phyloP scores from a whole-genome alignment of 2,113 vertebrate species.

The Misgurnus anguillicaudatus region DNA sequence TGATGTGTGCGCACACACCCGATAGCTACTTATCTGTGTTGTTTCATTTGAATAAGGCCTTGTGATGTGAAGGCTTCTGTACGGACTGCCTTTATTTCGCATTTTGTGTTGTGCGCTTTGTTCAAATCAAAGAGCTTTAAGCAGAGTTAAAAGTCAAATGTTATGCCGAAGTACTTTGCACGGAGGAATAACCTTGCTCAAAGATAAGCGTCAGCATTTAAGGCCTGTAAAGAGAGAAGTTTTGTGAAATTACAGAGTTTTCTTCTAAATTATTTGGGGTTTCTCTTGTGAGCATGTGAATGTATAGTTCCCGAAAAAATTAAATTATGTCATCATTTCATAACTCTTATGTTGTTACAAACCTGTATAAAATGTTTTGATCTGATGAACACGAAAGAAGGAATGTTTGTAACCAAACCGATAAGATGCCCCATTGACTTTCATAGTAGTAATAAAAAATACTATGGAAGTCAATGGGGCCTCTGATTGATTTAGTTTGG shows the following conservation, averaged over 20 bases:
- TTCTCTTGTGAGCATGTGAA: too few species aligned
- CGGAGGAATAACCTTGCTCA: slow-evolving; percentile 12
- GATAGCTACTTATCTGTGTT: slow-evolving; percentile 9
- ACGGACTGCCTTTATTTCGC: slow-evolving; percentile 1
- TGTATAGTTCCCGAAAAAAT: too few species aligned
- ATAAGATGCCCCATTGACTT: too few species aligned
- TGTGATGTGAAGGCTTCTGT: slow-evolving; percentile 31
- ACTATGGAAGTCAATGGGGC: too few species aligned
- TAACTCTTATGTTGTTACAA: too few species aligned
- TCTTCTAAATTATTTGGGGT: too few species aligned
- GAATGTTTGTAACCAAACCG: too few species aligned
- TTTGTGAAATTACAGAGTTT: neutral
- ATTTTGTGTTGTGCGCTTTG: slow-evolving; percentile 8
- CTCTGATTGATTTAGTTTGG: too few species aligned
- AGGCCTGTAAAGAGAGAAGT: neutral
- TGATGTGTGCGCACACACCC: slow-evolving; percentile 14
- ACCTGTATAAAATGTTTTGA: too few species aligned
- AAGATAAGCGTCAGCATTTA: neutral
- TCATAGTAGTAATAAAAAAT: too few species aligned
- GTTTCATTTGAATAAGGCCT: slow-evolving; percentile 10
- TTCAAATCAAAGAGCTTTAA: neutral
- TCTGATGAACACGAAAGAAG: too few species aligned
- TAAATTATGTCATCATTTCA: too few species aligned
- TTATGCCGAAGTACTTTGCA: slow-evolving; percentile 1
- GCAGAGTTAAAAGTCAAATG: slow-evolving; percentile 22